Evolutionary conservation across 1,140 invertebrate species (phyloP).

Genomic region (Panagrolaimus sp.): DNA sequence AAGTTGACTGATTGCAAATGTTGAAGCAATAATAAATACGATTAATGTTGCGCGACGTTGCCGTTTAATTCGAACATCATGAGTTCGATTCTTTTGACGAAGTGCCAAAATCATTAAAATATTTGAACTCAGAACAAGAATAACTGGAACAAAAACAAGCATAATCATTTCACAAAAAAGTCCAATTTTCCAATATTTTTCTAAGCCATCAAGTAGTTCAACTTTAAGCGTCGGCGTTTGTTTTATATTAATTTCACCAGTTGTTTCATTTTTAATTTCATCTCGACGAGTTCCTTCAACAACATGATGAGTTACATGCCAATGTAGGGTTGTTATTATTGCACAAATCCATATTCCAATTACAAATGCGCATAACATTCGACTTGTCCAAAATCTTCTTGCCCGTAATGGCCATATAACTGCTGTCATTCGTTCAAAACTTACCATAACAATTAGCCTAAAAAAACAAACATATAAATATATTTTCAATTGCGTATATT

Average conservation of each 20-base stretch:
- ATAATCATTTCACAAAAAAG: slow-evolving; percentile 37
- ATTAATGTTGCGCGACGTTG: slow-evolving; percentile 43
- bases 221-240: slow-evolving; percentile 6
- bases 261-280: slow-evolving; percentile 34
- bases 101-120: slow-evolving; percentile 30
- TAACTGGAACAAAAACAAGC: slow-evolving; percentile 41
- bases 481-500: too few relatives aligned
- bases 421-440: slow-evolving; percentile 42
- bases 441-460: slow-evolving; percentile 50
- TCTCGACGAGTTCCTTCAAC: background rate
- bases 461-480: slow-evolving; percentile 20
- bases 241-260: slow-evolving; percentile 21
- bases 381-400: slow-evolving; percentile 42
- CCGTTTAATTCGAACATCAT: slow-evolving; percentile 22
- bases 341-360: slow-evolving; percentile 30
- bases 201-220: slow-evolving; percentile 29
- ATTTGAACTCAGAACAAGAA: slow-evolving; percentile 39
- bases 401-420: slow-evolving; percentile 37
- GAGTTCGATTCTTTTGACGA: slow-evolving; percentile 17
- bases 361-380: slow-evolving; percentile 31
- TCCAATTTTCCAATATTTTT: slow-evolving; percentile 33
- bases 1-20: slow-evolving; percentile 45
- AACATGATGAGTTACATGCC: slow-evolving; percentile 39
- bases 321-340: slow-evolving; percentile 37
- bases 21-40: slow-evolving; percentile 43